Evolutionary conservation across 2,113 vertebrate genomes (phyloP).

Genomic region (Pollachius pollachius): DNA sequence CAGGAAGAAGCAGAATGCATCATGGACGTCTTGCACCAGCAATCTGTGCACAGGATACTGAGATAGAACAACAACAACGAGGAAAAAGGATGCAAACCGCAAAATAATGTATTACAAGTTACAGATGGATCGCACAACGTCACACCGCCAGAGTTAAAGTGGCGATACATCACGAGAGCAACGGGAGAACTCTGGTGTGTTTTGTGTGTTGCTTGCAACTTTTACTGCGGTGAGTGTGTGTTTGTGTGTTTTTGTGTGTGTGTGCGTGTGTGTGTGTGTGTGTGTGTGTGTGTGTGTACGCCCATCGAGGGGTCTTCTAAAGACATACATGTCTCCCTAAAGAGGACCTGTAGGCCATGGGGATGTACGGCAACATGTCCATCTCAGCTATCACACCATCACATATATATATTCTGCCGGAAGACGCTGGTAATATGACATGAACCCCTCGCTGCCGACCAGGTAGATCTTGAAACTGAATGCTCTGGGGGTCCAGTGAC

Average conservation of each 20-base stretch:
- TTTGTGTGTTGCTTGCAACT: too few relatives aligned
- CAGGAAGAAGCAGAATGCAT: background rate
- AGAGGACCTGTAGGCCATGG: background rate
- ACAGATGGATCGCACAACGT: too few relatives aligned
- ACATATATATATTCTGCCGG: slow-evolving; percentile 48
- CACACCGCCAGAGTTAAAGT: too few relatives aligned
- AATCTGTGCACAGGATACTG: background rate
- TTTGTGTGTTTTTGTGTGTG: too few relatives aligned
- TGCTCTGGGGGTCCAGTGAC: slow-evolving; percentile 37
- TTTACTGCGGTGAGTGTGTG: too few relatives aligned
- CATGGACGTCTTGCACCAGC: background rate
- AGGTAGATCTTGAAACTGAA: slow-evolving; percentile 61
- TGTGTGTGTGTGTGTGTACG: too few relatives aligned
- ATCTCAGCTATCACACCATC: slow-evolving; percentile 48
- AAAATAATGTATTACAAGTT: too few relatives aligned
- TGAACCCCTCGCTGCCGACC: slow-evolving; percentile 53
- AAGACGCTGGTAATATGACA: slow-evolving; percentile 44
- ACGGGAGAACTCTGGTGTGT: too few relatives aligned
- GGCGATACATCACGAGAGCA: too few relatives aligned
- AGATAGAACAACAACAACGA: background rate
- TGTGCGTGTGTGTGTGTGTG: too few relatives aligned
- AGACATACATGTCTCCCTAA: background rate
- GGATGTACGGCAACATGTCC: slow-evolving; percentile 30
- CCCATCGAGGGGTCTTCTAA: background rate
- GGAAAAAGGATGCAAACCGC: background rate